These are phyloP conservation scores for Temnothorax longispinosus DNA, from an alignment of 1,140 invertebrate genomes.

Conservation along the genomic window DNA sequence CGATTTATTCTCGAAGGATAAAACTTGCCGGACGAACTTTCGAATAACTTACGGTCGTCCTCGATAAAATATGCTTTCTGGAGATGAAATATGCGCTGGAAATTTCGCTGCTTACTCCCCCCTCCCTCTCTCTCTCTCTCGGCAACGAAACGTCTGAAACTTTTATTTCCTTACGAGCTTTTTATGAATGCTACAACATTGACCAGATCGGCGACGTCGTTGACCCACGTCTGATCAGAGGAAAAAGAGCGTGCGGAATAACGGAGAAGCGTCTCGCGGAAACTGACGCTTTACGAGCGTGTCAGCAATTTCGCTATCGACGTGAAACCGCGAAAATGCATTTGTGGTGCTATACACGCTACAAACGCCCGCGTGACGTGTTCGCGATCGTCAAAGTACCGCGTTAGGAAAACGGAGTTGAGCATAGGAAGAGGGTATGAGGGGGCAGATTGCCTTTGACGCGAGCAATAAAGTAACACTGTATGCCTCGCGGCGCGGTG, in stretches of 20 bases:
- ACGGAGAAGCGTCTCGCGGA: neutral
- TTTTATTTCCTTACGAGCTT: slow-evolving; percentile 66
- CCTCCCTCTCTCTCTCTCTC: no score
- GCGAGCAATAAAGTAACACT: slow-evolving; percentile 52
- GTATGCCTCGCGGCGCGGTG: slow-evolving; percentile 22
- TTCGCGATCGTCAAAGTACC: slow-evolving; percentile 44
- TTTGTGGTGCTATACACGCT: slow-evolving; percentile 6
- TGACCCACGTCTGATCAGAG: neutral
- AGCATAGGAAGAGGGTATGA: neutral
- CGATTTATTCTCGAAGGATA: slow-evolving; percentile 61
- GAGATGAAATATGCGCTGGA: slow-evolving; percentile 55
- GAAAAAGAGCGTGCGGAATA: neutral
- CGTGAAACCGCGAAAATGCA: slow-evolving; percentile 36
- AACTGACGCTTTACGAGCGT: slow-evolving; percentile 22
- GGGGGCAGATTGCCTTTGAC: slow-evolving; percentile 51
- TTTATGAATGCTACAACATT: slow-evolving; percentile 41
- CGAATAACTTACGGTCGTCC: slow-evolving; percentile 54
- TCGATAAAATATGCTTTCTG: slow-evolving; percentile 52
- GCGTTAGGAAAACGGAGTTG: slow-evolving; percentile 26
- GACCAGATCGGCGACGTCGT: neutral
- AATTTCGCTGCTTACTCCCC: neutral
- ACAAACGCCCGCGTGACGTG: slow-evolving; percentile 30
- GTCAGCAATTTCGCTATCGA: slow-evolving; percentile 18
- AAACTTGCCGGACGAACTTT: slow-evolving; percentile 53
- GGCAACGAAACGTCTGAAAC: slow-evolving; percentile 50